Base-by-base conservation (phyloP, 2,797 vertebrate genomes). In the Lepidocolaptes lacrymiger region DNA sequence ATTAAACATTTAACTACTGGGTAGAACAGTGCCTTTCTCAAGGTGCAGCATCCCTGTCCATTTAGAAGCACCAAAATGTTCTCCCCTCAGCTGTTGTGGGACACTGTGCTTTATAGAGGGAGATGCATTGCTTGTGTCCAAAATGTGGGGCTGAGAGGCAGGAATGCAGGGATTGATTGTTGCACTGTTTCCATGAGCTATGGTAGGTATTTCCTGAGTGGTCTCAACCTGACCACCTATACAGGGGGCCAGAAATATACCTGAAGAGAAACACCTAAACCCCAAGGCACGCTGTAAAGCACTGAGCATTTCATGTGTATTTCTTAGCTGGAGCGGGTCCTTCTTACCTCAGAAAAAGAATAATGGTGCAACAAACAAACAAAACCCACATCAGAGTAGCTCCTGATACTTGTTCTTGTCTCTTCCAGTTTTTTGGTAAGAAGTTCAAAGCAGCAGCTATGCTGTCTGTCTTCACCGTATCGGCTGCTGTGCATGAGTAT, bases 401-500 rank as follows among this genome's bases (percentile, higher is more conserved):
- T 88, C 63, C 17, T 75, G 63, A 89, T 24, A 13, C 34, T 58
- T 32, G 9, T 85, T 79, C 34, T 81, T 46, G 15, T 90, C 66
- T 94, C 66, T 93, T 48, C 9, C 94, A 99, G 99, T 98, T 99
- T 85, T 99, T 99, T 93, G 98, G 97, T 37, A 99, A 98, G 94
- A 98, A 98, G 79, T 99, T 98, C 97, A 98, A 96, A 85, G 94
- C 98, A 19, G 98, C 97, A 3, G 99, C 98, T 97, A 99, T 99
- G 98, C 85, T 99, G 11, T 98, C 98, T 13, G 99, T 99, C 75
- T 99, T 99, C 62, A 98, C 98, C 0, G 91, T 99, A 27, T 99
- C 99, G 14, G 99, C 99, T 8, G 97, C 98, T 27, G 99, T 99
- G 72, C 99, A 99, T 0, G 99, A 99, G 30, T 99, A 99, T 14